Evolutionary conservation across 1,140 invertebrate species (phyloP), one percentile per base, ranked within the genome.

Genomic region (Achroia grisella): DNA sequence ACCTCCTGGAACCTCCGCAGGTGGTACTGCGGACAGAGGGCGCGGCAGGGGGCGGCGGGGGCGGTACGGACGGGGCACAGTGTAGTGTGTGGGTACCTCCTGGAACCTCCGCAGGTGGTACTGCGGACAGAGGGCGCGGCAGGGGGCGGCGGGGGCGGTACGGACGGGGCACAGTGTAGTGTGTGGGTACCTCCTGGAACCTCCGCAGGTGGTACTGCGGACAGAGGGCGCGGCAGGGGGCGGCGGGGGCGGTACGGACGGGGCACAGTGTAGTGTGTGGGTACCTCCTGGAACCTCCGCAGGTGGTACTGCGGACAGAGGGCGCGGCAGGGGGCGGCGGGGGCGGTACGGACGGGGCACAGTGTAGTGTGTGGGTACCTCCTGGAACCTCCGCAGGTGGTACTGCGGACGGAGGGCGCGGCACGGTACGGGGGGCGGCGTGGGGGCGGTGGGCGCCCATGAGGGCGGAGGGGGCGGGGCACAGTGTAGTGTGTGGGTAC

Each of bases 231-330:
- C 6, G 73, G 68, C 1, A 64, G 69, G 74, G 42, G 62, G 48
- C 2, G 77, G 77, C 27, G 77, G 68, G 0, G 6, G 17, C 17
- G 17, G 17, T 6, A 6, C 17, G 17, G 47, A 34, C 46, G 62
- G 34, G 1, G 69, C 66, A 32, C 69, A 57, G 53, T 61, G 27
- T n/a, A n/a, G n/a, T n/a, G n/a, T n/a, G n/a, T n/a, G n/a, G n/a
- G n/a, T n/a, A 77, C 76, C 76, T 81, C 74, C 36, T 70, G 65
- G 48, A 76, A 81, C 32, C 74, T 44, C 39, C 70, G 68, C 52
- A 81, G 56, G n/a, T 81, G 77, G 55, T 78, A 81, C 55, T 78
- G 69, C 33, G 71, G 70, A 37, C 72, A 76, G 15, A 76, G 66
- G 17, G 64, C 62, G 57, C 6, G 73, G 68, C 1, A 34, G 69